Percentiles rank a stretch among this genome's conserved stretches.
Conservation (phyloP, 2,797 vertebrate genomes). For the Morelia viridis region DNA sequence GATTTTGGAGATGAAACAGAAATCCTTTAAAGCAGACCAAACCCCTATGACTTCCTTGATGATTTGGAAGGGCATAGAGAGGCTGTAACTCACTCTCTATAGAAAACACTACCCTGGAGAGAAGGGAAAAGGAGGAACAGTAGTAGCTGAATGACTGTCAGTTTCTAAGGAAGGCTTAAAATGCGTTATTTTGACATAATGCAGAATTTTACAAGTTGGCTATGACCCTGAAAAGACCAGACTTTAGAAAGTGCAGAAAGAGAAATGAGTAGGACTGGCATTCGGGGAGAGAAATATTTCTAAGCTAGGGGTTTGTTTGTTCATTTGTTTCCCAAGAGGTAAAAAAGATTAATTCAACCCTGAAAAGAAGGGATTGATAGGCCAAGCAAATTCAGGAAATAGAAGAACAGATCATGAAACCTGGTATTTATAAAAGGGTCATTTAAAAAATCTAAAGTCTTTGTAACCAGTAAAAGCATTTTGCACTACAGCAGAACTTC, state of each 20-base stretch:
- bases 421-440: neutral
- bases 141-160: neutral
- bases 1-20: neutral
- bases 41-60: neutral
- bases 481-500: neutral
- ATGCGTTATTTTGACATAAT: neutral
- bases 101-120: neutral
- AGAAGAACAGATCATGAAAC: neutral
- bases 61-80: neutral
- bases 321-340: neutral
- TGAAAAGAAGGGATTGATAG: neutral
- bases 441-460: neutral
- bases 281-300: neutral
- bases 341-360: neutral
- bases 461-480: neutral
- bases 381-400: neutral
- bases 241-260: neutral
- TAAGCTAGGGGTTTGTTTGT: neutral
- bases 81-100: neutral
- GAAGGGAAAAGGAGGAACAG: neutral
- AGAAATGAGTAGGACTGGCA: neutral
- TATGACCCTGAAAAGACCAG: neutral
- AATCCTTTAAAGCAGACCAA: neutral
- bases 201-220: neutral
- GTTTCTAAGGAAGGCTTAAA: neutral